Conservation (phyloP, 2,888 invertebrate species). For the Dinocampus coccinellae region DNA sequence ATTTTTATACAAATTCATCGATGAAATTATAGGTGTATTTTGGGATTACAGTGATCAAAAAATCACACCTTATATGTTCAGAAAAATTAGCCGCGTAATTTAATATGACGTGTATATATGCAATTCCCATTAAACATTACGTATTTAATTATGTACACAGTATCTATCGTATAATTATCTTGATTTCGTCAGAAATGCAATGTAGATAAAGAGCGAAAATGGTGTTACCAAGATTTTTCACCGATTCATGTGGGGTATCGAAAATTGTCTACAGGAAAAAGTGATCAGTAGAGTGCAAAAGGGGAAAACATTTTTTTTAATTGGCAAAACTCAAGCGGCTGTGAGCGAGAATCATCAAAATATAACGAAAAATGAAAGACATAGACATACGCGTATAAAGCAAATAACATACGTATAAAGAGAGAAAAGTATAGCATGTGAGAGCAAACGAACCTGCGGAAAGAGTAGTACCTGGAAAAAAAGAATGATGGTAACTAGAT, state of each 20-base stretch:
- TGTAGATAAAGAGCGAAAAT: constrained; percentile 68
- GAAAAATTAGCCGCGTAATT: no score
- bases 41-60: no score
- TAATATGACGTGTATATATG: no score
- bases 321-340: constrained; percentile 45
- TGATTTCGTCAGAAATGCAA: constrained; percentile 63
- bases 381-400: no score
- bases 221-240: constrained; percentile 67
- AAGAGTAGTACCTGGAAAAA: constrained; percentile 35
- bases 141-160: no score
- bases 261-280: constrained; percentile 41
- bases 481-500: constrained; percentile 36
- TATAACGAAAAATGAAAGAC: constrained; percentile 16
- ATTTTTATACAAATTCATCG: no score
- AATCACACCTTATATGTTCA: no score
- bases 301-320: constrained; percentile 23
- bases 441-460: constrained; percentile 34
- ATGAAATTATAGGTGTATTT: no score
- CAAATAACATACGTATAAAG: constrained; percentile 16
- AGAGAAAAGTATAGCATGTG: constrained; percentile 26
- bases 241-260: constrained; percentile 66
- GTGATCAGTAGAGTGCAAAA: constrained; percentile 43
- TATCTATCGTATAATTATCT: no score
- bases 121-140: no score
- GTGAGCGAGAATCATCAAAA: constrained; percentile 28